Conservation (phyloP, 1,140 invertebrate species). For the Hylaeus anthracinus region DNA sequence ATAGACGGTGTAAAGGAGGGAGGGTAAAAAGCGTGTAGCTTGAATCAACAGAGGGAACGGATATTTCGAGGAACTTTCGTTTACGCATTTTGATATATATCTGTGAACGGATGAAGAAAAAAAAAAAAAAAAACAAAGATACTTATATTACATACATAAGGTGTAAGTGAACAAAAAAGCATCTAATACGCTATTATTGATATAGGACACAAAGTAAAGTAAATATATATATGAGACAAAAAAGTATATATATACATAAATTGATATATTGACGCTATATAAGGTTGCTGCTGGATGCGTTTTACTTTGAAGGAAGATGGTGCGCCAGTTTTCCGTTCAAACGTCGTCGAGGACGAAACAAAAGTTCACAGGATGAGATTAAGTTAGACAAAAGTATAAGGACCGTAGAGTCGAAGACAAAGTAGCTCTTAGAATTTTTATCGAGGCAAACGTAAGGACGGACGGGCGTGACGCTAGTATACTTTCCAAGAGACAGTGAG, state of each 20-base stretch:
- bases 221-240: conserved; percentile 76
- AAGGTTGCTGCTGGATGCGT: conserved; percentile 76
- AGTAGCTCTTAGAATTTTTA: conserved; percentile 63
- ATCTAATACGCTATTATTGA: conserved; percentile 80
- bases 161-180: conserved; percentile 79
- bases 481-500: conserved; percentile 23
- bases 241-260: conserved; percentile 74
- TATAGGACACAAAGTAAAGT: conserved; percentile 78
- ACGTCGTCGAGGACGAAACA: conserved; percentile 60
- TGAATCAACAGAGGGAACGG: conserved; percentile 55
- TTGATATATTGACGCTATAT: conserved; percentile 69
- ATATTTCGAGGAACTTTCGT: conserved; percentile 76
- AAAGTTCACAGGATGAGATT: conserved; percentile 59
- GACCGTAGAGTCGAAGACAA: conserved; percentile 59
- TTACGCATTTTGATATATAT: conserved; percentile 79
- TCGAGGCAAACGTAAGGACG: conserved; percentile 52
- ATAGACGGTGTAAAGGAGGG: conserved; percentile 3
- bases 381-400: conserved; percentile 55
- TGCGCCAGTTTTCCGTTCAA: conserved; percentile 55
- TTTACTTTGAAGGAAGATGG: conserved; percentile 51
- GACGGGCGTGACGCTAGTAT: conserved; percentile 58
- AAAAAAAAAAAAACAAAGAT: conserved; percentile 52
- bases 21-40: conserved; percentile 36
- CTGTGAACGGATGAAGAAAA: conserved; percentile 70
- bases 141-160: conserved; percentile 80